Conservation (phyloP, 2,888 invertebrate genomes). For the Scaeva pyrastri region DNA sequence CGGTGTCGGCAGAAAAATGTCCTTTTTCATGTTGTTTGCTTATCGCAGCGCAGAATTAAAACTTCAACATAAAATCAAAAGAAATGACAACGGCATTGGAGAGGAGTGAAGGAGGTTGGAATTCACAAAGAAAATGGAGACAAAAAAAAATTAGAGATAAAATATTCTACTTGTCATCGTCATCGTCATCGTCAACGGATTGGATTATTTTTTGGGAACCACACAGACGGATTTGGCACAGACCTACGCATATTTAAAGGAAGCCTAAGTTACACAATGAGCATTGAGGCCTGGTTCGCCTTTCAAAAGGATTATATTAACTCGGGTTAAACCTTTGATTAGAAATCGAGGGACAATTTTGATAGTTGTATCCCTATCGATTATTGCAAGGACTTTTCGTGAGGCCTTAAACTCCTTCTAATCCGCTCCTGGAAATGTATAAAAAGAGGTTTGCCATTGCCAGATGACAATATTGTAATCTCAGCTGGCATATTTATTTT, state of each 20-base stretch:
- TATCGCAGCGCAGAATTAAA: constrained; percentile 68
- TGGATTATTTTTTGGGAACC: constrained; percentile 1
- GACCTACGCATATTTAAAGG: too few relatives aligned
- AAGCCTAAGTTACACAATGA: too few relatives aligned
- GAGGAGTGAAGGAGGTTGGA: neutral
- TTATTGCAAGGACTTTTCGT: too few relatives aligned
- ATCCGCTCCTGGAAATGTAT: neutral
- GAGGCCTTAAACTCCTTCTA: neutral
- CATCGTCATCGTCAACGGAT: constrained; percentile 65
- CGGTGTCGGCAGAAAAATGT: constrained; percentile 34
- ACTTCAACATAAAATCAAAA: constrained; percentile 69
- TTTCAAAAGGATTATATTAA: too few relatives aligned
- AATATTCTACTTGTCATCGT: constrained; percentile 57
- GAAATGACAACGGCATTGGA: constrained; percentile 1
- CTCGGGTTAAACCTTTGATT: too few relatives aligned
- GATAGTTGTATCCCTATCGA: too few relatives aligned
- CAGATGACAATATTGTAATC: constrained; percentile 61
- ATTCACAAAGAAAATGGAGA: neutral
- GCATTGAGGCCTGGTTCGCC: too few relatives aligned
- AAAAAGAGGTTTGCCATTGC: constrained; percentile 34
- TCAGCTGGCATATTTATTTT: constrained; percentile 46
- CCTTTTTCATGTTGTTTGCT: constrained; percentile 70
- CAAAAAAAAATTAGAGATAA: neutral
- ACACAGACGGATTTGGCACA: neutral
- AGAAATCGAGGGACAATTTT: too few relatives aligned